Evolutionary conservation across 2,113 vertebrate species (phyloP), one percentile per base, ranked within the genome.

Genomic region (Sinocyclocheilus anshuiensis): DNA sequence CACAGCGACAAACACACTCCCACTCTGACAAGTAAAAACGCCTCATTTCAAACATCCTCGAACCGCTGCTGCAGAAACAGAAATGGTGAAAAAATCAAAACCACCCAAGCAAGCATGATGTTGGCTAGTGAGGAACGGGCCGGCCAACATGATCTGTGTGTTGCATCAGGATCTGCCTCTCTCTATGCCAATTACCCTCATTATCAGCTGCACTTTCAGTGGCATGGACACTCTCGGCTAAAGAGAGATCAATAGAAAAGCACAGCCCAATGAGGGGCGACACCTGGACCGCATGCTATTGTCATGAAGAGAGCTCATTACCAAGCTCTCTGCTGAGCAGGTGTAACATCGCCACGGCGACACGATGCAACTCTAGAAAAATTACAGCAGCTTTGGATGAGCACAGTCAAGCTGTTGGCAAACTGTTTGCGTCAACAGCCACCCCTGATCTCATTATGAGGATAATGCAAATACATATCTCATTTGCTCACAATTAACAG

Each of bases 171-270:
- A 81, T 82, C 29, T 8, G 67, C 65, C 79, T 72, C 65, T 57
- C 84, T 71, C 45, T 63, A 53, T 83, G 8, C 78, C 86, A 57
- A 90, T 86, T 91, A 88, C 81, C 87, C 75, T 89, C 72, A 83
- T 92, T 91, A 92, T 88, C 86, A 29, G 84, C 67, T 45, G 16
- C 36, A 87, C 84, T 86, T 87, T 88, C 86, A 87, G 79, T 91
- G 76, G 87, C 83, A 84, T 53, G 82, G 55, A 59, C 48, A 86
- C 88, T 89, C 22, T 36, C 77, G 82, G 88, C 84, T 81, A 79
- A 86, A 88, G 77, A 87, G 72, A 90, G 90, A 89, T 90, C 85
- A 92, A 91, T 87, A 85, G 24, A 39, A 82, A 85, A 69, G 45
- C 77, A 89, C 55, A 74, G 83, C 33, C 77, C 53, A 88, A 83